Conservation (phyloP, 2,113 vertebrate genomes). For the Phalacrocorax brasilianus region DNA sequence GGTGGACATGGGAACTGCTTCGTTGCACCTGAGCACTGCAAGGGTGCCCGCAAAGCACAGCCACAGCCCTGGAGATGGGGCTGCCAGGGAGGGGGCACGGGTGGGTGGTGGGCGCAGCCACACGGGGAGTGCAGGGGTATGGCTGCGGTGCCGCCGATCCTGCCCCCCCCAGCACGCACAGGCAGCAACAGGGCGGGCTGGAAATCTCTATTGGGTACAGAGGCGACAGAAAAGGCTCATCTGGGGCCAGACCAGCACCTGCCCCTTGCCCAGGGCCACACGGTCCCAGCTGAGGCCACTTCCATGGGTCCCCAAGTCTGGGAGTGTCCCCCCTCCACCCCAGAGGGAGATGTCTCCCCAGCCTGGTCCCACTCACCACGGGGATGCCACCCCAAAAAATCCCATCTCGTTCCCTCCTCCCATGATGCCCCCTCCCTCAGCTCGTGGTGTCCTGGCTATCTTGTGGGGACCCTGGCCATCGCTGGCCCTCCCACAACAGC, state of each 20-base stretch:
- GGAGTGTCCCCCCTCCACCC: background rate
- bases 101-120: background rate
- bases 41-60: no score
- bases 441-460: background rate
- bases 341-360: background rate
- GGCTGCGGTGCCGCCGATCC: rapidly evolving
- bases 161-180: background rate
- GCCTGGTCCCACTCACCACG: rapidly evolving
- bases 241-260: background rate
- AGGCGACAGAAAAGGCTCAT: background rate
- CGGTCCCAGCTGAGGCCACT: background rate
- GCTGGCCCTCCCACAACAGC: background rate
- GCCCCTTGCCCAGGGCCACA: background rate
- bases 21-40: background rate
- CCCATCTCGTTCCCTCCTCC: background rate
- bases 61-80: background rate
- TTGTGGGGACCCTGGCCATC: rapidly evolving
- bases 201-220: constrained; percentile 19
- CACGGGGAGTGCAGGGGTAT: rapidly evolving
- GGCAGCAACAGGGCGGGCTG: rapidly evolving
- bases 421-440: background rate
- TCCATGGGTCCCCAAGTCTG: background rate
- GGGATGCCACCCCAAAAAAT: background rate
- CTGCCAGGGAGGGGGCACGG: background rate
- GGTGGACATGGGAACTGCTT: background rate